Base-by-base conservation (phyloP, 2,888 invertebrate species). In the Orchestes rusci region DNA sequence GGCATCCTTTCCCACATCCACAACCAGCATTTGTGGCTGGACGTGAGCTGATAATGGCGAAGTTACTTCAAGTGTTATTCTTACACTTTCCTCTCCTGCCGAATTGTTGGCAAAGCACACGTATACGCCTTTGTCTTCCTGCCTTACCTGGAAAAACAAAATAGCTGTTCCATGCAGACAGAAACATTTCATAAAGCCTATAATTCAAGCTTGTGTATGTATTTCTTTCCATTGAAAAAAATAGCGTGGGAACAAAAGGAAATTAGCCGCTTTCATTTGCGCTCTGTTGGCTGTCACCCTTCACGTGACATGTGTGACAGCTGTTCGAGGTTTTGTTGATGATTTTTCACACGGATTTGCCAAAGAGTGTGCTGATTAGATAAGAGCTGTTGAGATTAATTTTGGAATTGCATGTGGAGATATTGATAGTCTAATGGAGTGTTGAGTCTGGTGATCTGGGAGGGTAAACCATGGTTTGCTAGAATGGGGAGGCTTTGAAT, bases 21-120 rank as follows among this genome's bases (percentile, higher is more conserved):
- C 82, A 52, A 86, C 82, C 65, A 82, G 74, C 51, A 77, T 73
- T 68, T 82, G 82, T 52, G 84, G 86, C 72, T 86, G 80, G 55
- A 90, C 78, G 68, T 84, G 83, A 58, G 83, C 85, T 57, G 84
- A 80, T 61, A 89, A 72, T 43, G 88, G 82, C 59, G 86, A 88
- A 66, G 84, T 85, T 48, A 90, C 84, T 55, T 80, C 79, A 50
- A 91, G 72, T 13, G 82, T 80, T 56, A 87, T 82, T 60, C 84
- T 79, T 33, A 84, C 79, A 30, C 82, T 82, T 63, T 87, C 85
- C 60, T 82, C 84, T 17, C 92, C 93, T 2, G 86, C 84, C 4
- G 87, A 84, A 67, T 93, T 94, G 71, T 90, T 91, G 43, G 89
- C 87, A 75, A 84, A 86, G 70, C 94, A 94, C 44, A 87, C 78